phyloP scores from a whole-genome alignment of 1,140 invertebrate species.

The Drosophila ananassae region DNA sequence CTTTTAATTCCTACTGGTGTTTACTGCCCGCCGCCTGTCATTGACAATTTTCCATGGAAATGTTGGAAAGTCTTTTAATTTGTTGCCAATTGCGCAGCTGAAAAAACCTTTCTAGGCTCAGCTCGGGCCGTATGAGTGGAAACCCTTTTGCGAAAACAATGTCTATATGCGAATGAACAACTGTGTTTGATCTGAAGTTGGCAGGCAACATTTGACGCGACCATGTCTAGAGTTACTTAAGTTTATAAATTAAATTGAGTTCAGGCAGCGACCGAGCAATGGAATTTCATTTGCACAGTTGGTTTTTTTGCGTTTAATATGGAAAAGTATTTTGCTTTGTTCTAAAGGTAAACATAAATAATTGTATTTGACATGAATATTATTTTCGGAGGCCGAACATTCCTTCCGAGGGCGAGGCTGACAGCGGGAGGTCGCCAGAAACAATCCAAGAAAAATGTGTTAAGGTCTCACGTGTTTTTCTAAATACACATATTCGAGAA shows the following conservation, averaged over 20 bases:
- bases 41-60: slow-evolving; percentile 33
- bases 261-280: slow-evolving; percentile 34
- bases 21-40: slow-evolving; percentile 30
- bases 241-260: slow-evolving; percentile 43
- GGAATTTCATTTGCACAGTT: slow-evolving; percentile 71
- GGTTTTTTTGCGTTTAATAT: slow-evolving; percentile 34
- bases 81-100: slow-evolving; percentile 64
- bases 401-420: slow-evolving; percentile 1
- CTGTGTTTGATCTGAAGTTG: slow-evolving; percentile 63
- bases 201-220: slow-evolving; percentile 39
- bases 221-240: slow-evolving; percentile 23
- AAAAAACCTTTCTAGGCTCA: slow-evolving; percentile 22
- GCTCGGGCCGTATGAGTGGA: slow-evolving; percentile 29
- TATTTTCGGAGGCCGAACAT: slow-evolving; percentile 45
- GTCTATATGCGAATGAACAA: slow-evolving; percentile 37
- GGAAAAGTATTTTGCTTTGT: slow-evolving; percentile 38
- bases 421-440: slow-evolving; percentile 9
- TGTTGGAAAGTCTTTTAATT: slow-evolving; percentile 23
- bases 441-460: neutral
- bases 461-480: neutral
- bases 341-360: slow-evolving; percentile 51
- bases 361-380: slow-evolving; percentile 55
- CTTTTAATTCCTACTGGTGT: slow-evolving; percentile 24
- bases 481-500: neutral
- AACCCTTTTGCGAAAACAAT: slow-evolving; percentile 36